phyloP scores from a whole-genome alignment of 1,140 invertebrate genomes.

The Capitella teleta region DNA sequence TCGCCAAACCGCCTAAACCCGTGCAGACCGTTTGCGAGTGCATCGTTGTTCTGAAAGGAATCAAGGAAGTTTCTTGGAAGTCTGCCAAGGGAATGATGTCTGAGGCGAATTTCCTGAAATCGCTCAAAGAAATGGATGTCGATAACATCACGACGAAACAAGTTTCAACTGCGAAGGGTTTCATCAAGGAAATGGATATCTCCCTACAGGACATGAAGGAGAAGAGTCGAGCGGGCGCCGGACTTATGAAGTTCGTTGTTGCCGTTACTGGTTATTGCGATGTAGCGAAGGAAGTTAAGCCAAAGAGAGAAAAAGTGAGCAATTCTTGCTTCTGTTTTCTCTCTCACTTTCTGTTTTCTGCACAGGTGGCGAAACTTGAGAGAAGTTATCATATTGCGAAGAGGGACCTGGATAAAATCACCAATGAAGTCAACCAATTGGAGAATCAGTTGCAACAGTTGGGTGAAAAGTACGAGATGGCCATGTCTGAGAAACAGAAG shows the following conservation, averaged over 20 bases:
- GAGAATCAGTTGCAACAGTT: slow-evolving; percentile 58
- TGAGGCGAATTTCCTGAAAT: slow-evolving; percentile 68
- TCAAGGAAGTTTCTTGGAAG: slow-evolving; percentile 80
- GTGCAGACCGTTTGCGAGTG: slow-evolving; percentile 79
- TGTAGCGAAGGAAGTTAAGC: slow-evolving; percentile 73
- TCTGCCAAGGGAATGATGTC: slow-evolving; percentile 79
- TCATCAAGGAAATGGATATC: slow-evolving; percentile 36
- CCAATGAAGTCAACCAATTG: slow-evolving; percentile 59
- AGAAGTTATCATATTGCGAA: slow-evolving; percentile 43
- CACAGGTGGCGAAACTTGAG: slow-evolving; percentile 58
- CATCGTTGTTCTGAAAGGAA: slow-evolving; percentile 66
- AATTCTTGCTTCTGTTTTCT: background rate
- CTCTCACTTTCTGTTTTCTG: background rate
- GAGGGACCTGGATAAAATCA: slow-evolving; percentile 61
- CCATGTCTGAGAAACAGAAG: slow-evolving; percentile 59
- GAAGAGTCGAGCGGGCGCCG: slow-evolving; percentile 60
- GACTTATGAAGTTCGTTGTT: slow-evolving; percentile 69
- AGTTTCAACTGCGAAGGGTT: slow-evolving; percentile 37
- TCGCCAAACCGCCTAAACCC: slow-evolving; percentile 76
- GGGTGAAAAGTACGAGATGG: slow-evolving; percentile 62
- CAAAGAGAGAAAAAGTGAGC: slow-evolving; percentile 63
- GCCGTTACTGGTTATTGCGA: slow-evolving; percentile 75
- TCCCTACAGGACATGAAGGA: slow-evolving; percentile 38
- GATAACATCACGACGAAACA: slow-evolving; percentile 65
- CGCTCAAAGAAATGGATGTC: slow-evolving; percentile 72